Evolutionary conservation across 1,140 invertebrate species (phyloP), one percentile per base, ranked within the genome.

Genomic region (Bombus cullumanus): DNA sequence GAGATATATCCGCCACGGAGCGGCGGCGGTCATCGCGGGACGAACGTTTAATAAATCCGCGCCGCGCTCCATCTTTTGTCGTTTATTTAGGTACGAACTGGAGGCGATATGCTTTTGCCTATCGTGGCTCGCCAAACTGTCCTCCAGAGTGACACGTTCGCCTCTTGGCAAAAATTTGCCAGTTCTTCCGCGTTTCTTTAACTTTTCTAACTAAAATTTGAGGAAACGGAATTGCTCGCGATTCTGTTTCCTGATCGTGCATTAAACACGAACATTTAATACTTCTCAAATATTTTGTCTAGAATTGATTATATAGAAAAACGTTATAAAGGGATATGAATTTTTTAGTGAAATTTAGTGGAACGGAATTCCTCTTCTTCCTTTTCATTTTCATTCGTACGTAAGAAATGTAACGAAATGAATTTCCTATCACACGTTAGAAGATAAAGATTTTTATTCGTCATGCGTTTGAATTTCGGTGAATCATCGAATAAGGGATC

Each of bases 1-100:
- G 86, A 89, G 89, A 92, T 92, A 92, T 83, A 80, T 88, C 85
- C 86, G 87, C 83, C 84, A 53, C 47, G 47, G 66, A 66, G 80
- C 64, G 64, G 41, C 64, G 43, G 57, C 85, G 84, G 81, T 78
- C 77, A 83, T 78, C 89, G 74, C 76, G 62, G 25, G 64, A 66
- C 74, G 57, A 81, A 64, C 41, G 47, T 66, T 80, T 72, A 81
- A 88, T 71, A 81, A 78, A n/a, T 12, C 28, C 59, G 22, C 66
- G 53, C 39, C n/a, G 9, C 18, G n/a, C n/a, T 66, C 41, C 12
- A 39, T 78, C 75, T 78, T 53, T 78, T 78, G 59, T 78, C 31
- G 59, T 64, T 78, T 81, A 72, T 81, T 72, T 81, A 53, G 47
- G 18, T 53, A 59, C 28, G 12, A 25, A 28, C 12, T 5, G 18